phyloP scores from a whole-genome alignment of 2,113 vertebrate genomes.

The Crotalus viridis region DNA sequence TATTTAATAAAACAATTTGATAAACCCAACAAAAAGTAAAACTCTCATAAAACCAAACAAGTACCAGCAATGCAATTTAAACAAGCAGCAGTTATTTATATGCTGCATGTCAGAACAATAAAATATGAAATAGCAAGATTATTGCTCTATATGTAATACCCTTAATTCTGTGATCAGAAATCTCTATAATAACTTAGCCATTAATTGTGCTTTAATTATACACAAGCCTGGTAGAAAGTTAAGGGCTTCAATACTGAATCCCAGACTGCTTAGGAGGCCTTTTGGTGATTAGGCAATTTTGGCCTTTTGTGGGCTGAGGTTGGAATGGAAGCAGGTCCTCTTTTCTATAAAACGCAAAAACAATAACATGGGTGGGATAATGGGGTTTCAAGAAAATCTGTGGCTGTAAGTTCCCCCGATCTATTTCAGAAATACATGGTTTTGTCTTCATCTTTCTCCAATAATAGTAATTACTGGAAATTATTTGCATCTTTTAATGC shows the following conservation, averaged over 20 bases:
- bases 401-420: neutral
- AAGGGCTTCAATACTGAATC: neutral
- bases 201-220: neutral
- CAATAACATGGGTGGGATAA: neutral
- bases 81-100: neutral
- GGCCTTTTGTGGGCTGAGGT: neutral
- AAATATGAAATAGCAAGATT: neutral
- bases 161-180: neutral
- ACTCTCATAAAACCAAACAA: too few species aligned
- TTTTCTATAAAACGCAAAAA: neutral
- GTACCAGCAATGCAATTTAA: neutral
- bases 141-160: neutral
- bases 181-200: neutral
- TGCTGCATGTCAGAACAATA: neutral
- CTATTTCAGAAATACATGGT: neutral
- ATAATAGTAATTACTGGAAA: neutral
- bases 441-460: neutral
- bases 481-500: neutral
- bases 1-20: too few species aligned
- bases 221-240: neutral
- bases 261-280: neutral
- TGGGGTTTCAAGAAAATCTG: neutral
- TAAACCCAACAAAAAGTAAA: too few species aligned
- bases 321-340: neutral
- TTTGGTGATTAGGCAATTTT: neutral